Base-by-base conservation (phyloP, 2,888 invertebrate genomes). In the Xiphydria camelus region DNA sequence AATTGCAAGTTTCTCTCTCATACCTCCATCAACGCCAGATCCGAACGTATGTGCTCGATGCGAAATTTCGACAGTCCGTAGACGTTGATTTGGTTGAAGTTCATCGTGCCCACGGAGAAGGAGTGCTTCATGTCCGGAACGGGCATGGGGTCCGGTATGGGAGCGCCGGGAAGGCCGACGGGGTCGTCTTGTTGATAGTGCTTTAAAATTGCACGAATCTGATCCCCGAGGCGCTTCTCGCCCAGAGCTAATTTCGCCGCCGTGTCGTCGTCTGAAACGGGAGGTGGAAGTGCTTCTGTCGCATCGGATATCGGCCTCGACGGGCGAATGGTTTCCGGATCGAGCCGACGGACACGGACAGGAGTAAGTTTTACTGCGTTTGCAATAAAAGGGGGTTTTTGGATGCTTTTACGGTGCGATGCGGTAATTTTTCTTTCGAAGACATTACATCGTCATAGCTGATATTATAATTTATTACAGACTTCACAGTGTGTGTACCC, bases 121-220 rank as follows among this genome's bases (percentile, higher is more conserved):
- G 85, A 84, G 60, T 88, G 86, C 42, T 82, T 83, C 76, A 89
- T 84, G 55, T 89, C 85, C 0, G 91, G 91, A 17, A 92, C 85
- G 1, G 81, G 76, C 78, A 90, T 84, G 0, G 94, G 93, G 67
- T 93, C 92, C 0, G 89, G 88, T 39, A 93, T 81, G 1, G 86
- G 83, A 0, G 83, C 85, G 0, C 88, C 88, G 0, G 92, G 92
- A n/a, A 92, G 68, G 4, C 91, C 91, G 4, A 89, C 78, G 0
- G 91, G 91, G 72, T 91, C 87, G 10, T 84, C 80, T 64, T 90
- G 84, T 71, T 91, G 88, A 73, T 87, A 92, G 68, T 92, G 91
- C 45, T 88, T 85, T 25, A 93, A 66, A 5, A 91, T 78, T 4
- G 80, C 78, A 34, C 85, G 77, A 32, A 92, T 81, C 64, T 86